Conservation (phyloP, 2,113 vertebrate species). For the Carassius gibelio region DNA sequence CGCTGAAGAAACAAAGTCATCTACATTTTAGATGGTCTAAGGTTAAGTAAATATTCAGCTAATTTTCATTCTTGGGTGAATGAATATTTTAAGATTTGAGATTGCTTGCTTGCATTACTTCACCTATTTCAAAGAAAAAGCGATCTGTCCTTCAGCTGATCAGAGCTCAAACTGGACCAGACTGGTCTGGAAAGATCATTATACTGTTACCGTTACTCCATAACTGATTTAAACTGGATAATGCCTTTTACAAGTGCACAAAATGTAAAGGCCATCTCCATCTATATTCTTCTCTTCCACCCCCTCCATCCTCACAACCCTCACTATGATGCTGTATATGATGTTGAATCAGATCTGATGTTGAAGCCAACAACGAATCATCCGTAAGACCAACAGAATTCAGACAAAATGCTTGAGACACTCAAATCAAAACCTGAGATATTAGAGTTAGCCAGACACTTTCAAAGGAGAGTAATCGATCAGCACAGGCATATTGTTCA, state of each 20-base stretch:
- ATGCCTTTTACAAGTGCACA: background rate
- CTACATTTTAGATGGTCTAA: background rate
- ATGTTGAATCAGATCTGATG: background rate
- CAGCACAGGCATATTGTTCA: background rate
- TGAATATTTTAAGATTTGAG: background rate
- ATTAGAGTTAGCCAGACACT: background rate
- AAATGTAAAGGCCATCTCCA: conserved; percentile 5
- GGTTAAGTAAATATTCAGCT: background rate
- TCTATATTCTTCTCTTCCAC: background rate
- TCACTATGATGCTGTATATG: background rate
- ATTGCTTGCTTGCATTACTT: background rate
- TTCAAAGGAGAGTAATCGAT: background rate
- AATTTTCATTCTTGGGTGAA: background rate
- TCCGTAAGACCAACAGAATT: background rate
- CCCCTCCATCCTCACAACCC: no score
- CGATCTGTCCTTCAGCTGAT: conserved; percentile 52
- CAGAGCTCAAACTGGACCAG: conserved; percentile 42
- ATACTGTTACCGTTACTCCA: background rate
- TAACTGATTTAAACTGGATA: conserved; percentile 21
- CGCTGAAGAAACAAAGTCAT: no score
- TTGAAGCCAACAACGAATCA: background rate
- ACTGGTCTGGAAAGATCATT: conserved; percentile 11
- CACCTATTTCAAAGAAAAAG: background rate
- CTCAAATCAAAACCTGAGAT: background rate
- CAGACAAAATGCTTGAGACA: background rate